Conservation (phyloP, 2,888 invertebrate species). For the Plutella xylostella region DNA sequence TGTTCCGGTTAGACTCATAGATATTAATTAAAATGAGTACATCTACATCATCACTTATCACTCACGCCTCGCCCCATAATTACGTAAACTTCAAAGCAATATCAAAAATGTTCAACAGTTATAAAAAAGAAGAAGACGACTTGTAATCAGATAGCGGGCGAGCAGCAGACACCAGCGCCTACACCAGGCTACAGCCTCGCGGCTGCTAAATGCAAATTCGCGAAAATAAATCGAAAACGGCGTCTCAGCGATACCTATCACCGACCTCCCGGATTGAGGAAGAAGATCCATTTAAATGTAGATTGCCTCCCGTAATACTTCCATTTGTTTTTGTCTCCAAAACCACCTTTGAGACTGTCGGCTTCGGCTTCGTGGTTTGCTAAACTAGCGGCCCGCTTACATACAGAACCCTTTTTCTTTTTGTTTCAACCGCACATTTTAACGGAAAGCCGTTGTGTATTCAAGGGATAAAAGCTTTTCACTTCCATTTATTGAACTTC, state of each 20-base stretch:
- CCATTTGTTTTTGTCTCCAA: conserved; percentile 65
- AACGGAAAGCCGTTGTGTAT: conserved; percentile 3
- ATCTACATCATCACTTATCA: too few species aligned
- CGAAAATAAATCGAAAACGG: conserved; percentile 55
- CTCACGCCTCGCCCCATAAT: too few species aligned
- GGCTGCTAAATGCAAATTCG: conserved; percentile 49
- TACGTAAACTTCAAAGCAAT: too few species aligned
- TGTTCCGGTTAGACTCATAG: too few species aligned
- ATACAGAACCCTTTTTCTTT: conserved; percentile 3
- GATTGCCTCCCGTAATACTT: conserved; percentile 66
- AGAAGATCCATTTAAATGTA: conserved; percentile 69
- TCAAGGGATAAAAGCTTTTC: background rate
- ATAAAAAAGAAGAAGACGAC: background rate
- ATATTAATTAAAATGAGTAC: too few species aligned
- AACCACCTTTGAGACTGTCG: conserved; percentile 45
- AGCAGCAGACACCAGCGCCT: background rate
- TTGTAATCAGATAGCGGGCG: background rate
- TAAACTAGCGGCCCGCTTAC: conserved; percentile 12
- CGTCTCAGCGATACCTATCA: conserved; percentile 52
- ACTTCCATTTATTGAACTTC: conserved; percentile 1
- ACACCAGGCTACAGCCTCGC: background rate
- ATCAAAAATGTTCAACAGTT: too few species aligned
- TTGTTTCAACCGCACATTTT: background rate
- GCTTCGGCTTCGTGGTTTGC: conserved; percentile 41
- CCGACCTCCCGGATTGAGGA: conserved; percentile 63